Base-by-base conservation (phyloP, 2,113 vertebrate species). In the Tetraodon nigroviridis region DNA sequence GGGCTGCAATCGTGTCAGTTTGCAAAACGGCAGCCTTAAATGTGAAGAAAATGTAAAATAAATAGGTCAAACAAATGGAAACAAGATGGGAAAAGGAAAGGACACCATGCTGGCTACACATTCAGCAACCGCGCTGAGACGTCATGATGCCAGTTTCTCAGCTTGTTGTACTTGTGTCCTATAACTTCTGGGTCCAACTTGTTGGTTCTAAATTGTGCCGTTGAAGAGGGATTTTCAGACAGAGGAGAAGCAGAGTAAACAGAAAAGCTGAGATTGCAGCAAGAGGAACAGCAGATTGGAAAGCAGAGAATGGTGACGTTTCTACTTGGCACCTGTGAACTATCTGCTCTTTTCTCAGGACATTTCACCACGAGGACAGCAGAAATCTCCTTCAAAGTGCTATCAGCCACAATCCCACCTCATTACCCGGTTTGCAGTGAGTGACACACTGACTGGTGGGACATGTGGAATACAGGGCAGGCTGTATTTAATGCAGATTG, bases 71-170 rank as follows among this genome's bases (percentile, higher is more conserved):
- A 61, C 14, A 48, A 41, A 17, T 16, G n/a, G 21, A 40, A 37
- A 20, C 6, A 18, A 45, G 37, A 61, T 11, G 44, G n/a, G n/a
- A n/a, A n/a, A n/a, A n/a, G n/a, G n/a, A 56, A 67, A 16, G 6
- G 19, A 58, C 27, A 19, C 14, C 73, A 64, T 69, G 78, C 82
- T 88, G 87, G 93, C 86, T 94, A 86, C 58, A 98, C 93, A 64
- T 97, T 98, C 80, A 98, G 93, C 82, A 92, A 89, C 80, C 93
- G 92, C 73, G 96, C 95, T 83, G 94, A 98, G 83, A 96, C 93
- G 62, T 88, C 94, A 62, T 98, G 96, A 88, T 98, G 95, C 95
- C 95, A 95, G 86, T 98, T 93, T 86, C 95, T 94, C 87, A 98
- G 95, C 90, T 94, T 93, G 91, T 92, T 94, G 71, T 98, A 98